Conservation (phyloP, 2,113 vertebrate genomes). For the Rousettus leschenaultii region DNA sequence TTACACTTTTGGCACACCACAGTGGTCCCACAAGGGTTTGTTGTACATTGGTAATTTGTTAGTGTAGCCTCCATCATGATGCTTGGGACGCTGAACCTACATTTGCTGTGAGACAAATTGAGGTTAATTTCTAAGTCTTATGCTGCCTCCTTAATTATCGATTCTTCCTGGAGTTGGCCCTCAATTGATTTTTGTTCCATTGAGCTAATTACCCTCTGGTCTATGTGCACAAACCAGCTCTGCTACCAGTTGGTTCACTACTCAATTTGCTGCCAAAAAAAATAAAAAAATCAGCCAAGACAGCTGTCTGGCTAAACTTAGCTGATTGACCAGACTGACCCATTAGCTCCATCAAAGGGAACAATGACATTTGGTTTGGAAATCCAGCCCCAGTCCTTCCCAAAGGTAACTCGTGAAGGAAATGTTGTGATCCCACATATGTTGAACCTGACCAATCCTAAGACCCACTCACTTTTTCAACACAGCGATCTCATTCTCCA, state of each 20-base stretch:
- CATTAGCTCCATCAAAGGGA: background rate
- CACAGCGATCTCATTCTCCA: slow-evolving; percentile 96
- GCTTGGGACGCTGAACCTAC: background rate
- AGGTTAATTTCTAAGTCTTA: slow-evolving; percentile 6
- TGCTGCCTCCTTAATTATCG: background rate
- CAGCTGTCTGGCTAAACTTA: background rate
- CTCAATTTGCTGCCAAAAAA: background rate
- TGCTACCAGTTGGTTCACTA: background rate
- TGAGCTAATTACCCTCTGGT: background rate
- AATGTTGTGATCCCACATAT: background rate
- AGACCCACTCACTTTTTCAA: slow-evolving; percentile 88
- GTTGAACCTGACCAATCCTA: too few relatives aligned
- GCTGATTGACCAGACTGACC: background rate
- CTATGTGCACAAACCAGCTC: background rate
- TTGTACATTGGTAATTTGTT: background rate
- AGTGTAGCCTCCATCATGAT: background rate
- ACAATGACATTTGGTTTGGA: background rate
- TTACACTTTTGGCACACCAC: background rate
- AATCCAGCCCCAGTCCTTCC: background rate
- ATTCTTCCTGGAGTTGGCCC: background rate
- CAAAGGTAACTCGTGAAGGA: background rate
- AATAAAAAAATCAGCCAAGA: background rate
- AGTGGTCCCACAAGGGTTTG: background rate
- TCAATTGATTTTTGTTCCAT: background rate
- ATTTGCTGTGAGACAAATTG: background rate